phyloP scores from a whole-genome alignment of 2,888 invertebrate species.

The Polymixis flavicincta region DNA sequence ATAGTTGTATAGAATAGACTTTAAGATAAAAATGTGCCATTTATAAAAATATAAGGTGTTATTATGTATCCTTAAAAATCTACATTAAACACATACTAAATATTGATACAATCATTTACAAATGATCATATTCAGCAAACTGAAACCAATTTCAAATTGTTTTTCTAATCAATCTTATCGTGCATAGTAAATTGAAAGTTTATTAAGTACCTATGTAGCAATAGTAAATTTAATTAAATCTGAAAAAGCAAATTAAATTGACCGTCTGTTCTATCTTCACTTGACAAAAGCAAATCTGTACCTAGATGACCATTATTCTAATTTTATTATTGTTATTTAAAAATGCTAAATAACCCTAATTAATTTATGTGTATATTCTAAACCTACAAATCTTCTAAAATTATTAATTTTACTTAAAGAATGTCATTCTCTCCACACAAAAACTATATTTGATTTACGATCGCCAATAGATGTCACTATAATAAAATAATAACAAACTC shows the following conservation, averaged over 20 bases:
- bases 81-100: not conserved
- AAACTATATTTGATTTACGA: not conserved
- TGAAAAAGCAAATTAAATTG: not conserved
- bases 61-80: constrained; percentile 30
- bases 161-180: not conserved
- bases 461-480: constrained; percentile 33
- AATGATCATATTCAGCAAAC: not conserved
- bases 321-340: not conserved
- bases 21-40: constrained; percentile 83
- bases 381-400: not conserved
- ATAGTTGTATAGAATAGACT: constrained; percentile 77
- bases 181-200: not conserved
- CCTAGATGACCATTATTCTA: no score
- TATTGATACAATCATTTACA: not conserved
- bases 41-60: constrained; percentile 60
- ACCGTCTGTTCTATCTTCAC: not conserved
- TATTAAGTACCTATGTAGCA: not conserved
- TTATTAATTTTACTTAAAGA: not conserved
- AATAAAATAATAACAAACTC: not conserved
- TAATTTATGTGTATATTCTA: not conserved
- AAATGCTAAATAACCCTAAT: not conserved
- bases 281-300: not conserved
- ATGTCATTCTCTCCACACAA: not conserved
- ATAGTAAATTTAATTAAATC: no score
- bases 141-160: not conserved